Evolutionary conservation across 2,888 invertebrate species (phyloP).

Genomic region (Itoplectis maculator): DNA sequence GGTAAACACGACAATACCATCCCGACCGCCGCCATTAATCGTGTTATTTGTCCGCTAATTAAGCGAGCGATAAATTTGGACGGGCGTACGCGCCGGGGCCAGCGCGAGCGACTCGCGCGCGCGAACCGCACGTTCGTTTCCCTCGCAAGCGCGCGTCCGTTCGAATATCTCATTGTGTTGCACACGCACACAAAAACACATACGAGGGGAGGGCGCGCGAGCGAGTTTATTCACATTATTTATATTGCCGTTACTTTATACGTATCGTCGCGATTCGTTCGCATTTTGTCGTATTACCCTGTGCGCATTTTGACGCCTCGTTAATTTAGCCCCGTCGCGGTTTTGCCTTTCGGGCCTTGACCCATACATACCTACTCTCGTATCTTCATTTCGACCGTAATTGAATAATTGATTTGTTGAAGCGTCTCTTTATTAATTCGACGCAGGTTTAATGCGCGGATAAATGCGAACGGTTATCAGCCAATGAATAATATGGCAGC

Average conservation of each 20-base stretch:
- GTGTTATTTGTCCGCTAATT: conserved; percentile 77
- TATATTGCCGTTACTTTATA: conserved; percentile 32
- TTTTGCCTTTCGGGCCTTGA: conserved; percentile 18
- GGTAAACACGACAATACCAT: conserved; percentile 70
- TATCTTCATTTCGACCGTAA: not conserved
- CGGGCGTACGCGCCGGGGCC: conserved; percentile 8
- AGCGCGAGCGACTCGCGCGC: conserved; percentile 34
- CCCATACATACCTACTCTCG: not conserved
- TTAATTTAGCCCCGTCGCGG: conserved; percentile 36
- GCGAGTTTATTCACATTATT: conserved; percentile 39
- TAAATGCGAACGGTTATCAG: too few relatives aligned
- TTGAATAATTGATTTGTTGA: conserved; percentile 1
- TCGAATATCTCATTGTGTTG: conserved; percentile 27
- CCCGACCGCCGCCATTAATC: conserved; percentile 73
- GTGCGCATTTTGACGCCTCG: conserved; percentile 24
- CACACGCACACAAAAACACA: too few relatives aligned
- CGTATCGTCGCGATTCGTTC: conserved; percentile 9
- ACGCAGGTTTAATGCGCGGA: too few relatives aligned
- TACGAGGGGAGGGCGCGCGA: too few relatives aligned
- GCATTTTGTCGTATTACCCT: conserved; percentile 1
- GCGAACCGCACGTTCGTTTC: conserved; percentile 46
- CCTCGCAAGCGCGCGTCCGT: not conserved
- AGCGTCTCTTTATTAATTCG: not conserved
- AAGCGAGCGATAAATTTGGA: conserved; percentile 75
- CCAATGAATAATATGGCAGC: too few relatives aligned